A percentile compares a stretch with the other conserved stretches of the same genome.
Evolutionary conservation across 1,140 invertebrate genomes (phyloP).

Genomic region (Brachionus plicatilis): DNA sequence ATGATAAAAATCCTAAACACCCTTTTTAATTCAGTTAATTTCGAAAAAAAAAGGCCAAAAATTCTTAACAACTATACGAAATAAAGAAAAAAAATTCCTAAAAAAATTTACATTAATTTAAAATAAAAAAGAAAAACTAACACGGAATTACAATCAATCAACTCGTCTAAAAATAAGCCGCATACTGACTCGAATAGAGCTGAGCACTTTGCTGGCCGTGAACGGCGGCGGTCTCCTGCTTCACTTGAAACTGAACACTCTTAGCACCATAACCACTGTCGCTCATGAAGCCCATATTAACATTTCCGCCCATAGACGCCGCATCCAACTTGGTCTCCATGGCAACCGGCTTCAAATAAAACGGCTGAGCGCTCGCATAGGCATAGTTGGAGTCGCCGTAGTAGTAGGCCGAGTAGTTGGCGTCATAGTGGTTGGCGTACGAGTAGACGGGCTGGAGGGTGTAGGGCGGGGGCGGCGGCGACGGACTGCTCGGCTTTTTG

Average conservation of each 20-base stretch:
- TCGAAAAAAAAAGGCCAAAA: background rate
- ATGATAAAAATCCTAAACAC: background rate
- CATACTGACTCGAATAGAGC: background rate
- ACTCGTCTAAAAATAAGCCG: slow-evolving; percentile 17
- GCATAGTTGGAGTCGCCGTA: background rate
- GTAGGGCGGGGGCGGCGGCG: background rate
- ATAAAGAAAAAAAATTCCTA: background rate
- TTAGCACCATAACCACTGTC: background rate
- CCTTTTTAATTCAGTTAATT: background rate
- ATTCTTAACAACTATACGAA: background rate
- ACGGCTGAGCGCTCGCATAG: background rate
- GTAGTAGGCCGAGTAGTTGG: background rate
- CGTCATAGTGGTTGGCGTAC: background rate
- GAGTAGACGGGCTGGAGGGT: background rate
- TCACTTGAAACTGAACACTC: background rate
- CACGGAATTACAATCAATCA: background rate
- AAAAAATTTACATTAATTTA: background rate
- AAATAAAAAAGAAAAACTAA: background rate
- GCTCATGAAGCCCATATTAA: background rate
- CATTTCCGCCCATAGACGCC: background rate
- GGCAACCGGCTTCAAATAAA: background rate
- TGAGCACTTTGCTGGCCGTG: background rate
- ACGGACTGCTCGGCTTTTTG: background rate
- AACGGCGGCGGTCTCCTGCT: background rate
- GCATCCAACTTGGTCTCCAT: background rate